Conservation (phyloP, 2,113 vertebrate genomes). For the Dunckerocampus dactyliophorus region DNA sequence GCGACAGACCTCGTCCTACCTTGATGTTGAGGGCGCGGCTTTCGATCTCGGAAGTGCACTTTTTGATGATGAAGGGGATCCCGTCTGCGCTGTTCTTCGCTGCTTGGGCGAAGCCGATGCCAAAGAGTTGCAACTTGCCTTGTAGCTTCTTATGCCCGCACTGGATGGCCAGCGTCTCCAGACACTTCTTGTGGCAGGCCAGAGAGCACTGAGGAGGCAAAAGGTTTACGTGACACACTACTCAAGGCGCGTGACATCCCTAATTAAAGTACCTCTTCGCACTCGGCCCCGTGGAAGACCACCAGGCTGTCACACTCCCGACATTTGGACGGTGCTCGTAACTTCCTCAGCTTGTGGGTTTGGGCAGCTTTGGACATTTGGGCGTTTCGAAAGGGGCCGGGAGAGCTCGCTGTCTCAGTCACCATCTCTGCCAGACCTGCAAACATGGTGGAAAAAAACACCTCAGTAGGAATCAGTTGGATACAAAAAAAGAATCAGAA, state of each 20-base stretch:
- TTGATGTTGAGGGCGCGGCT: constrained; percentile 89
- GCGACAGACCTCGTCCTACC: constrained; percentile 61
- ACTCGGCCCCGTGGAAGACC: constrained; percentile 94
- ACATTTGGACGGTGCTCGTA: constrained; percentile 92
- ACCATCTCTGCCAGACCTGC: constrained; percentile 85
- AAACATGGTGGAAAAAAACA: constrained; percentile 8
- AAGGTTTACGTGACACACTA: neutral
- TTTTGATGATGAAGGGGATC: constrained; percentile 95
- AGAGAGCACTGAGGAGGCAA: constrained; percentile 81
- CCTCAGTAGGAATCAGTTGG: too few species aligned
- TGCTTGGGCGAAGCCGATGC: constrained; percentile 87
- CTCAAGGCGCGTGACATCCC: neutral
- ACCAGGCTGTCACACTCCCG: constrained; percentile 95
- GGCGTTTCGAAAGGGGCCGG: constrained; percentile 87
- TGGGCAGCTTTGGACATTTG: constrained; percentile 94
- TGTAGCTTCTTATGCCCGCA: constrained; percentile 97
- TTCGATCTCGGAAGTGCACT: constrained; percentile 96
- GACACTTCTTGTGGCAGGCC: constrained; percentile 94
- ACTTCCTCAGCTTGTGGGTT: constrained; percentile 90
- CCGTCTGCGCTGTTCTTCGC: constrained; percentile 85
- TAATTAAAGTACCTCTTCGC: constrained; percentile 83
- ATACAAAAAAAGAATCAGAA: too few species aligned
- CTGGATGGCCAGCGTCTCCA: constrained; percentile 94
- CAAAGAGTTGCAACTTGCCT: constrained; percentile 90
- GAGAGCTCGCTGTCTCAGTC: constrained; percentile 82